Conservation (phyloP, 2,797 vertebrate genomes). For the Somateria mollissima region DNA sequence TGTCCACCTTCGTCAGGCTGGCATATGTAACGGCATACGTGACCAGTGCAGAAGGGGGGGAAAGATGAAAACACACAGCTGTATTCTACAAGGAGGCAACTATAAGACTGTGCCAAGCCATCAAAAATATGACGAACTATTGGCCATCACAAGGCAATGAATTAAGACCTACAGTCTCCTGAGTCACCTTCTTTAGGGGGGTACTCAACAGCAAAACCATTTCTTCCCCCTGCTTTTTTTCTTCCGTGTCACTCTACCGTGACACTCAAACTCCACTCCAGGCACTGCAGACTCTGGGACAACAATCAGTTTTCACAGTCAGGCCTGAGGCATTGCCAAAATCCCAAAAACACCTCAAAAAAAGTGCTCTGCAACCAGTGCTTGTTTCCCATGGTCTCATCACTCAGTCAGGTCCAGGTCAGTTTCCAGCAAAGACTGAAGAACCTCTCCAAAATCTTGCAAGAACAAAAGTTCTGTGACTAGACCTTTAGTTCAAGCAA, state of each 20-base stretch:
- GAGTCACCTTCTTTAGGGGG: background rate
- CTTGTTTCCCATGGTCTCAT: background rate
- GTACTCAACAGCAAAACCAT: background rate
- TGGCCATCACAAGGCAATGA: background rate
- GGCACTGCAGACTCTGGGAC: background rate
- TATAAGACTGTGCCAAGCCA: background rate
- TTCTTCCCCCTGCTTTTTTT: background rate
- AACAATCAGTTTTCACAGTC: background rate
- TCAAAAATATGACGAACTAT: background rate
- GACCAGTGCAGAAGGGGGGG: fast-evolving
- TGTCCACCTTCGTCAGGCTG: background rate
- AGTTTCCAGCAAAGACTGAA: background rate
- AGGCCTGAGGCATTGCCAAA: background rate
- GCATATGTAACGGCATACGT: fast-evolving
- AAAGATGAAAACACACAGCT: fast-evolving
- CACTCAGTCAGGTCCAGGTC: background rate
- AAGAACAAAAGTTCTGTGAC: background rate
- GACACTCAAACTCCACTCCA: background rate
- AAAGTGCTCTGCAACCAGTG: background rate
- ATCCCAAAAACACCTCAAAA: background rate
- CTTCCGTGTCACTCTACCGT: background rate
- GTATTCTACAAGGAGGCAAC: background rate
- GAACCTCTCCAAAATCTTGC: background rate
- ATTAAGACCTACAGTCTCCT: background rate
- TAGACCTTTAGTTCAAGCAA: too few species aligned